Conservation (phyloP, 2,888 invertebrate genomes). For the Aethes cnicana region DNA sequence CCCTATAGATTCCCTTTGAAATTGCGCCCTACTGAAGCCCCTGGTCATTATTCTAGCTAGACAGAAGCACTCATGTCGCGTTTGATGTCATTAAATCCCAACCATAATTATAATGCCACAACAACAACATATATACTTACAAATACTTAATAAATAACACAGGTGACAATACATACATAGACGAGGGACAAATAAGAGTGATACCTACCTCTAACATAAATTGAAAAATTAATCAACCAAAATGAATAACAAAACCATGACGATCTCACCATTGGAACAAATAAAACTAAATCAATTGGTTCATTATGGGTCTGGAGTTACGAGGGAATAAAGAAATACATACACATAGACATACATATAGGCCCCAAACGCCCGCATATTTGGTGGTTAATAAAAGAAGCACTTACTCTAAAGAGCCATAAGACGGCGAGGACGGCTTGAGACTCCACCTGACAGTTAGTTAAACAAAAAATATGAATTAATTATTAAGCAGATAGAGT, state of each 20-base stretch:
- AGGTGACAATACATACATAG: no score
- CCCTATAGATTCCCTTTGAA: no score
- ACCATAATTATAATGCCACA: no score
- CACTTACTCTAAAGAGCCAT: slow-evolving; percentile 27
- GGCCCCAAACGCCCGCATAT: not conserved
- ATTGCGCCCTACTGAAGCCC: no score
- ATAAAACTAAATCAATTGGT: no score
- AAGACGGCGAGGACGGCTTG: slow-evolving; percentile 5
- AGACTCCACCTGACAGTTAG: slow-evolving; percentile 24
- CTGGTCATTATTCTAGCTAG: no score
- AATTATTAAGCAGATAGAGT: not conserved
- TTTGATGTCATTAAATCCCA: no score
- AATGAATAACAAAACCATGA: not conserved
- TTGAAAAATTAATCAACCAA: not conserved
- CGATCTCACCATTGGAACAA: not conserved
- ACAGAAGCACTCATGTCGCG: no score
- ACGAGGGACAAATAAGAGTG: not conserved
- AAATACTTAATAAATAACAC: no score
- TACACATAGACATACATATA: not conserved
- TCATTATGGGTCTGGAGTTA: no score
- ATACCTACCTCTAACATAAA: not conserved
- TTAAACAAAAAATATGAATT: not conserved
- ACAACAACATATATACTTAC: no score
- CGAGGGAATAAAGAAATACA: no score
- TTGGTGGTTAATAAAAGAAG: not conserved